Conservation (phyloP, 2,113 vertebrate genomes). For the Parotia lawesii region DNA sequence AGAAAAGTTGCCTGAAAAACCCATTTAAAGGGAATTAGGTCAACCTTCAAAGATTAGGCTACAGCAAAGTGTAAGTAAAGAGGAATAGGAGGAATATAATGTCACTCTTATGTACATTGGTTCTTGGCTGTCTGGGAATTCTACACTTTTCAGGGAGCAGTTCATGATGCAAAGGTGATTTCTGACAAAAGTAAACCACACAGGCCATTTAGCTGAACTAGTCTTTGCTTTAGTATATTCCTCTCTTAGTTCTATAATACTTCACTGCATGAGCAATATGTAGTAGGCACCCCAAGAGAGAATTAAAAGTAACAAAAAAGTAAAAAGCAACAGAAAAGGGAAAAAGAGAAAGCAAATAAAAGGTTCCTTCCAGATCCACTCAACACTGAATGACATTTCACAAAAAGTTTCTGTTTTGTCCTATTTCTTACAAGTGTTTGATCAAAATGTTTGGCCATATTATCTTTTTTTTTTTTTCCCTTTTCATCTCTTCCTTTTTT, state of each 20-base stretch:
- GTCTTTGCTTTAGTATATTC: not conserved
- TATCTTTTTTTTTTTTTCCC: not conserved
- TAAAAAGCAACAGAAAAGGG: not conserved
- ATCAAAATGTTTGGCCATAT: not conserved
- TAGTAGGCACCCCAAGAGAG: not conserved
- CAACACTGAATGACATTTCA: not conserved
- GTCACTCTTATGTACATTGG: not conserved
- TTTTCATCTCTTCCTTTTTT: not conserved
- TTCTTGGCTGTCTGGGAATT: not conserved
- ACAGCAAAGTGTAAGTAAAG: not conserved
- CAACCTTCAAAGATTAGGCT: not conserved
- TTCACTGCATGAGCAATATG: not conserved
- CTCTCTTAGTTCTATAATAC: not conserved
- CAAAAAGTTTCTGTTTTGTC: not conserved
- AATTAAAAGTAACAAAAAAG: not conserved
- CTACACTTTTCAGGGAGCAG: not conserved
- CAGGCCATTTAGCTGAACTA: not conserved
- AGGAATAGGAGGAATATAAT: not conserved
- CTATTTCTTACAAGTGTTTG: not conserved
- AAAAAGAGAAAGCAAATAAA: not conserved
- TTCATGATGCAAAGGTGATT: not conserved
- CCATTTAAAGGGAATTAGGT: not conserved
- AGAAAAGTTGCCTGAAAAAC: not conserved
- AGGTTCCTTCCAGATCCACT: not conserved
- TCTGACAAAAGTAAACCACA: not conserved